Evolutionary conservation across 2,113 vertebrate genomes (phyloP).

Genomic region (Rhineura floridana): DNA sequence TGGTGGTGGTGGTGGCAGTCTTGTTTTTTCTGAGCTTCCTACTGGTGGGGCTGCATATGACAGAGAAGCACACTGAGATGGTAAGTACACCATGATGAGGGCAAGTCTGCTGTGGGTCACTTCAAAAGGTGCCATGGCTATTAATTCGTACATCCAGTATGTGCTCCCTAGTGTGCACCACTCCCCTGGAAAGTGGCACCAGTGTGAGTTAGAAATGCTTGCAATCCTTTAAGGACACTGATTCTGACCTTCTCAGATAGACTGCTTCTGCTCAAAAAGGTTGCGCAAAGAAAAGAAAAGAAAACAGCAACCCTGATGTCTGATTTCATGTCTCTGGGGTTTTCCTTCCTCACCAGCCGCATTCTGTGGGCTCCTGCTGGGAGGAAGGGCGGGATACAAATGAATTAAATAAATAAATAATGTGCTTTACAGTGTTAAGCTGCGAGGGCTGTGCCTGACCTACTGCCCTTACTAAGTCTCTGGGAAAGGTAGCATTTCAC

Average conservation of each 20-base stretch:
- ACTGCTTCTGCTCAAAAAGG: not conserved
- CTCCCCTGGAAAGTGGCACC: not conserved
- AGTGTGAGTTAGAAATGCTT: not conserved
- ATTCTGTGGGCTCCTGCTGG: no score
- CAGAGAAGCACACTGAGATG: conserved; percentile 62
- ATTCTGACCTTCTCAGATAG: not conserved
- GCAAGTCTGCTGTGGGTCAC: not conserved
- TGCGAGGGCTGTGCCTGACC: no score
- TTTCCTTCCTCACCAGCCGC: no score
- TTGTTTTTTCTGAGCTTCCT: conserved; percentile 55
- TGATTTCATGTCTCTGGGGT: no score
- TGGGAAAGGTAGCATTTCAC: no score
- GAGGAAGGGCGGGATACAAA: no score
- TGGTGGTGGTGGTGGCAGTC: conserved; percentile 44
- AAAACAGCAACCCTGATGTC: not conserved
- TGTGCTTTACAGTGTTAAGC: no score
- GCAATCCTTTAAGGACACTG: not conserved
- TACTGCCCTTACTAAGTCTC: no score
- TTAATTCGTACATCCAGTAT: not conserved
- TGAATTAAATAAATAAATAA: no score
- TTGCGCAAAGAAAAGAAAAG: no score
- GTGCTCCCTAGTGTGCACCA: not conserved
- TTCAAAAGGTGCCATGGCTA: not conserved
- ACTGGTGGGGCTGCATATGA: conserved; percentile 64
- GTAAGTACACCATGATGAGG: conserved; percentile 27